These are phyloP conservation scores for Pantherophis vulpinus DNA, from an alignment of 2,797 vertebrate genomes.

Conservation along the genomic window DNA sequence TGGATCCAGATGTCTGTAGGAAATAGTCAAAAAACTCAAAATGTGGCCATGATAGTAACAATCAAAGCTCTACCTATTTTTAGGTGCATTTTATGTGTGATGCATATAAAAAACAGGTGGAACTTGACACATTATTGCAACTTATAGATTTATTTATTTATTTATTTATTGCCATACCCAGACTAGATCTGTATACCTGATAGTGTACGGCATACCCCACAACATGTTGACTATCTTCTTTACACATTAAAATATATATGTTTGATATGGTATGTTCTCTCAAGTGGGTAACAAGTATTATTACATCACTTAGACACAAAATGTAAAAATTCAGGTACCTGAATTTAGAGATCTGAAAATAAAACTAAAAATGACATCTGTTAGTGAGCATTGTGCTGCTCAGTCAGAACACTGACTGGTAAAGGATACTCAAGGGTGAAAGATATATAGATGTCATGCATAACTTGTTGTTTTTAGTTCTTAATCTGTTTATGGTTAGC, in stretches of 20 bases:
- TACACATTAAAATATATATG: neutral
- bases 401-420: neutral
- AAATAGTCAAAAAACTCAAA: neutral
- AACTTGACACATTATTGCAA: neutral
- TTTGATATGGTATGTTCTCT: neutral
- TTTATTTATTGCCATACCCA: neutral
- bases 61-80: neutral
- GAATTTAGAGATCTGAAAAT: neutral
- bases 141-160: neutral
- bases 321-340: neutral
- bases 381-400: neutral
- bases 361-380: neutral
- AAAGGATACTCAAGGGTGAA: neutral
- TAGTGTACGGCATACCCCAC: neutral
- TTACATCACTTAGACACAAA: neutral
- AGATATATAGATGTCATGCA: neutral
- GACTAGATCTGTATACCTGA: neutral
- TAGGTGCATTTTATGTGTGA: neutral
- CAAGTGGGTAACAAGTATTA: neutral
- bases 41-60: neutral
- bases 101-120: neutral
- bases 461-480: neutral
- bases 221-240: neutral
- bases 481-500: neutral
- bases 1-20: neutral